Percentiles rank a stretch among this genome's conserved stretches.
phyloP scores from a whole-genome alignment of 2,888 invertebrate species.

The Hirtodrosophila trivittata region DNA sequence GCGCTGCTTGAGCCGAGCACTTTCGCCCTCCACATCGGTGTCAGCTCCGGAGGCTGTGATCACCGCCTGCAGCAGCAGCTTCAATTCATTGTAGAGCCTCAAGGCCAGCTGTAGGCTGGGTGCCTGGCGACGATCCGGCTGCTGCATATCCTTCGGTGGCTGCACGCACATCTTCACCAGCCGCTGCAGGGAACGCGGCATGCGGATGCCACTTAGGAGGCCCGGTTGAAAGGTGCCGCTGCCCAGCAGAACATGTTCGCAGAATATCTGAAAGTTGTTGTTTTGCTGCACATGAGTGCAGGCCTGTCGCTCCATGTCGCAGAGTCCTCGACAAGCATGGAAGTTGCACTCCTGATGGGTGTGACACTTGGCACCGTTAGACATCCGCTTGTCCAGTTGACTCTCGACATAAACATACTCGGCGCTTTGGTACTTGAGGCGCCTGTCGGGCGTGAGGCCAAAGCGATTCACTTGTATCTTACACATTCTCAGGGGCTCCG shows the following conservation, averaged over 20 bases:
- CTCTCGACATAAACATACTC: slow-evolving; percentile 80
- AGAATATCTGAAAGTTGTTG: slow-evolving; percentile 82
- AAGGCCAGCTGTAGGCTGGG: slow-evolving; percentile 79
- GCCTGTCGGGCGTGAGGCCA: slow-evolving; percentile 78
- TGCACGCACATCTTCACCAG: slow-evolving; percentile 79
- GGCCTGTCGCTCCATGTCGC: slow-evolving; percentile 71
- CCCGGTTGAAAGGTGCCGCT: slow-evolving; percentile 80
- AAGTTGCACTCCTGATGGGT: slow-evolving; percentile 77
- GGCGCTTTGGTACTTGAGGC: slow-evolving; percentile 82
- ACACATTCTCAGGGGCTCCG: slow-evolving; percentile 82
- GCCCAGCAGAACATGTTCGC: slow-evolving; percentile 79
- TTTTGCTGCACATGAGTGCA: slow-evolving; percentile 82
- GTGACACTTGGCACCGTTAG: slow-evolving; percentile 75
- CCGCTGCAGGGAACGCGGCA: slow-evolving; percentile 72
- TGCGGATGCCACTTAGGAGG: slow-evolving; percentile 74
- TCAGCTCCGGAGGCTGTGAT: slow-evolving; percentile 57
- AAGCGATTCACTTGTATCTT: slow-evolving; percentile 81
- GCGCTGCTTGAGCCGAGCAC: slow-evolving; percentile 25
- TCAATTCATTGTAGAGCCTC: slow-evolving; percentile 81
- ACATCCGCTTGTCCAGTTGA: slow-evolving; percentile 79
- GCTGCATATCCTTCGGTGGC: slow-evolving; percentile 75
- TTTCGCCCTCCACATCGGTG: slow-evolving; percentile 36
- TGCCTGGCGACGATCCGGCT: slow-evolving; percentile 71
- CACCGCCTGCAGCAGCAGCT: slow-evolving; percentile 76
- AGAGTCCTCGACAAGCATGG: slow-evolving; percentile 79